These are phyloP conservation scores for Lytechinus pictus DNA, from an alignment of 35 echinoderm and acorn worm genomes.

Conservation along the genomic window DNA sequence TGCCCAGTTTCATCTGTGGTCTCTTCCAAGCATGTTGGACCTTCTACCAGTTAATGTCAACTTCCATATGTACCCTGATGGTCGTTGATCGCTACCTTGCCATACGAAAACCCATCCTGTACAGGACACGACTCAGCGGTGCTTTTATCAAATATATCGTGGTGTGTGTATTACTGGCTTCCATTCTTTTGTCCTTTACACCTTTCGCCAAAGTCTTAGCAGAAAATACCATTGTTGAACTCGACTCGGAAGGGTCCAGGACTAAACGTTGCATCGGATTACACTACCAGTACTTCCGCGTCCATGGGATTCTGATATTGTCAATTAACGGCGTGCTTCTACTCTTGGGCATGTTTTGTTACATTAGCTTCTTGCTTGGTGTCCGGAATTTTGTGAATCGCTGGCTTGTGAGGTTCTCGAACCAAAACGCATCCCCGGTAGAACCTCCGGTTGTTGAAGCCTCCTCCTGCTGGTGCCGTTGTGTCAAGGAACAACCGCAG, in stretches of 20 bases:
- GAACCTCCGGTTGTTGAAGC: neutral
- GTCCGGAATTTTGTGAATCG: conserved; percentile 49
- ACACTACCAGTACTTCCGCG: neutral
- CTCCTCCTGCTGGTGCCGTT: neutral
- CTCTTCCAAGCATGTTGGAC: conserved; percentile 30
- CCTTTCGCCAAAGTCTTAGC: neutral
- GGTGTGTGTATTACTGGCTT: conserved; percentile 12
- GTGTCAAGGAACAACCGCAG: conserved; percentile 20
- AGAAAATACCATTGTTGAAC: conserved; percentile 45
- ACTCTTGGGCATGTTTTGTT: conserved; percentile 9
- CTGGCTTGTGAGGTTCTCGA: neutral
- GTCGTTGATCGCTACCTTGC: conserved; percentile 68
- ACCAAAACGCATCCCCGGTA: neutral
- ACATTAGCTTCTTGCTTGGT: conserved; percentile 23
- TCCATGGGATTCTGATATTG: neutral
- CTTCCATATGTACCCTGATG: conserved; percentile 56
- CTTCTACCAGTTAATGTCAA: conserved; percentile 53
- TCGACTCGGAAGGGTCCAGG: neutral
- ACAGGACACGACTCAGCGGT: conserved; percentile 51
- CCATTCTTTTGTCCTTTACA: conserved; percentile 11
- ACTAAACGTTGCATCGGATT: conserved; percentile 9
- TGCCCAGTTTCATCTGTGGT: neutral
- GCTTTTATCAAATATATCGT: conserved; percentile 49
- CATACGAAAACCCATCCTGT: conserved; percentile 71
- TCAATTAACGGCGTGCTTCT: neutral